These are phyloP conservation scores for Telenomus remus DNA, from an alignment of 1,140 invertebrate species.

Conservation along the genomic window DNA sequence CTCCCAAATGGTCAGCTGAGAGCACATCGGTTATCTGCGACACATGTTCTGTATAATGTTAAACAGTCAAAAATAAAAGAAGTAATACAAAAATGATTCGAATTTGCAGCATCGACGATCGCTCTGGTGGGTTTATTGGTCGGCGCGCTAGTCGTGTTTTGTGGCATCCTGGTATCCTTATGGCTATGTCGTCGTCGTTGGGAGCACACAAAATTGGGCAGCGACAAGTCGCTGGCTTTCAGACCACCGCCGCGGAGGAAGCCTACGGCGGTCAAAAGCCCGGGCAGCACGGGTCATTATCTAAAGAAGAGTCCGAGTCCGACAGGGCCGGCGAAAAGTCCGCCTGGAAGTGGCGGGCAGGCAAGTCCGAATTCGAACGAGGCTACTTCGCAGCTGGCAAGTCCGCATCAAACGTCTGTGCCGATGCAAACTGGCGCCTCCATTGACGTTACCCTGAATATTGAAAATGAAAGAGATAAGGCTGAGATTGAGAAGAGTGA, in stretches of 20 bases:
- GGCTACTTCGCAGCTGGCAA: conserved; percentile 56
- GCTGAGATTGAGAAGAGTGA: conserved; percentile 79
- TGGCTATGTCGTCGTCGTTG: conserved; percentile 77
- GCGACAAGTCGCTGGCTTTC: conserved; percentile 78
- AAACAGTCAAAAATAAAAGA: background rate
- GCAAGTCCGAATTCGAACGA: conserved; percentile 66
- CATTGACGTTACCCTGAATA: conserved; percentile 64
- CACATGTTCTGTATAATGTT: too few relatives aligned
- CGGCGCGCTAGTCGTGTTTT: conserved; percentile 77
- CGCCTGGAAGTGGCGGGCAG: conserved; percentile 71
- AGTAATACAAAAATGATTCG: background rate
- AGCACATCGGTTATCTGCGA: background rate
- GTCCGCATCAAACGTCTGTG: conserved; percentile 60
- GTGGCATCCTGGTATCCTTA: conserved; percentile 78
- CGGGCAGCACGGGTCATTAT: conserved; percentile 84
- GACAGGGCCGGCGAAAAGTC: conserved; percentile 80
- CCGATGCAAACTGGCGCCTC: conserved; percentile 64
- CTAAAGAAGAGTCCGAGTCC: conserved; percentile 92
- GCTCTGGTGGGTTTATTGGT: conserved; percentile 80
- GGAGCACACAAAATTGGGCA: conserved; percentile 72
- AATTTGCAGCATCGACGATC: conserved; percentile 79
- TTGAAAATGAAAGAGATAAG: conserved; percentile 77
- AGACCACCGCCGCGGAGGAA: conserved; percentile 77
- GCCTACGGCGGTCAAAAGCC: conserved; percentile 81
- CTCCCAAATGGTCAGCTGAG: conserved; percentile 43